These are phyloP conservation scores for Charanyca ferruginea DNA, from an alignment of 2,888 invertebrate species.

Conservation along the genomic window DNA sequence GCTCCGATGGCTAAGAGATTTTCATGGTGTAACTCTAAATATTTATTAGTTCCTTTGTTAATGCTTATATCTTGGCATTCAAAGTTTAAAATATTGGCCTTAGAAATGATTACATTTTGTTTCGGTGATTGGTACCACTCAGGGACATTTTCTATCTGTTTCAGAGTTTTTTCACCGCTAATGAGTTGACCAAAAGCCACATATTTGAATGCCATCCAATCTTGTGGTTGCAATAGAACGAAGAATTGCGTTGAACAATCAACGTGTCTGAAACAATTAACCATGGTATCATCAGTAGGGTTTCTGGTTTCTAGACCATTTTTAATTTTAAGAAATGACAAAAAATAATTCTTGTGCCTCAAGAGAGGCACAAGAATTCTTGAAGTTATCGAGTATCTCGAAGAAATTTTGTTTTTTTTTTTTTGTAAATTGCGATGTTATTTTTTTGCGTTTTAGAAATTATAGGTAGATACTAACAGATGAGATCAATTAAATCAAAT, in stretches of 20 bases:
- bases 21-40: conserved; percentile 81
- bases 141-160: conserved; percentile 91
- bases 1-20: conserved; percentile 77
- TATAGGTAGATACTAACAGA: no score
- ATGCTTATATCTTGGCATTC: conserved; percentile 81
- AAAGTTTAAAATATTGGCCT: conserved; percentile 81
- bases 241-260: conserved; percentile 94
- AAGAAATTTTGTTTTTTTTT: no score
- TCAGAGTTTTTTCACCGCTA: conserved; percentile 92
- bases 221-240: conserved; percentile 92
- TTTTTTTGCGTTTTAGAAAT: no score
- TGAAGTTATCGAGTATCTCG: no score
- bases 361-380: no score
- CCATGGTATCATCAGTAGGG: no score
- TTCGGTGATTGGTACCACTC: conserved; percentile 92
- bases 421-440: no score
- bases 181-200: conserved; percentile 94
- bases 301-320: no score
- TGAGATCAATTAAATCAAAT: no score
- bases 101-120: conserved; percentile 72
- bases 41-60: conserved; percentile 77
- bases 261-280: conserved; percentile 82
- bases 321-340: no score
- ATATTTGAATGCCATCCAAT: conserved; percentile 94
- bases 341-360: no score